A percentile compares a stretch with the other conserved stretches of the same genome.
These are phyloP conservation scores for Monopterus albus DNA, from an alignment of 2,113 vertebrate species.

Conservation along the genomic window DNA sequence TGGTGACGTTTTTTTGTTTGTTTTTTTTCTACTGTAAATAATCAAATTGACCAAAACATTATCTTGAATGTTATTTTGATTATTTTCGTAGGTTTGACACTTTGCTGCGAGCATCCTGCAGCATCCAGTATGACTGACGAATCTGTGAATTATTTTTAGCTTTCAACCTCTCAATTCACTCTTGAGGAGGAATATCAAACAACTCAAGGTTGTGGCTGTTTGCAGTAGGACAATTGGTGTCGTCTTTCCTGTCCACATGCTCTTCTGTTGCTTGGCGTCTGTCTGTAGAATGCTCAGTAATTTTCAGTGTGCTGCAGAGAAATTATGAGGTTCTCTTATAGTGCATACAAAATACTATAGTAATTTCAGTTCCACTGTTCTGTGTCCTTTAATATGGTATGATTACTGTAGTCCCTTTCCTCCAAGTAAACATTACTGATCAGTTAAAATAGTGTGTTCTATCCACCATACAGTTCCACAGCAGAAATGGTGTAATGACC, in stretches of 20 bases:
- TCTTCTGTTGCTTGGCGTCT: not conserved
- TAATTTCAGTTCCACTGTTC: not conserved
- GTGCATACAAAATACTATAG: conserved; percentile 6
- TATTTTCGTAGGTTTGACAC: no score
- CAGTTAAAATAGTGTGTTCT: no score
- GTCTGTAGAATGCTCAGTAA: not conserved
- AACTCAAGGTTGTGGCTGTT: conserved; percentile 3
- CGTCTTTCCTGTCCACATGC: not conserved
- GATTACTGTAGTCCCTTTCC: not conserved
- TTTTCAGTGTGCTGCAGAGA: not conserved
- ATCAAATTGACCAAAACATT: not conserved
- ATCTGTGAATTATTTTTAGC: conserved; percentile 22
- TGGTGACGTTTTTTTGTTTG: not conserved
- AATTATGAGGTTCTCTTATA: conserved; percentile 1
- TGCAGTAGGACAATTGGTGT: conserved; percentile 7
- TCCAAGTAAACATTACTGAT: not conserved
- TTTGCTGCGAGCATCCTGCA: not conserved
- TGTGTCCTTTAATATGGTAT: not conserved
- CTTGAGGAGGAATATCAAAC: conserved; percentile 8
- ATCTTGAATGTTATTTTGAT: not conserved
- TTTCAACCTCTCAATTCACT: not conserved
- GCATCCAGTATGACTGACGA: not conserved
- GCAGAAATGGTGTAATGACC: no score
- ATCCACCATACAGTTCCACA: no score
- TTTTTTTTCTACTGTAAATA: no score